Conservation (phyloP, 2,888 invertebrate species). For the Lathronympha strigana region DNA sequence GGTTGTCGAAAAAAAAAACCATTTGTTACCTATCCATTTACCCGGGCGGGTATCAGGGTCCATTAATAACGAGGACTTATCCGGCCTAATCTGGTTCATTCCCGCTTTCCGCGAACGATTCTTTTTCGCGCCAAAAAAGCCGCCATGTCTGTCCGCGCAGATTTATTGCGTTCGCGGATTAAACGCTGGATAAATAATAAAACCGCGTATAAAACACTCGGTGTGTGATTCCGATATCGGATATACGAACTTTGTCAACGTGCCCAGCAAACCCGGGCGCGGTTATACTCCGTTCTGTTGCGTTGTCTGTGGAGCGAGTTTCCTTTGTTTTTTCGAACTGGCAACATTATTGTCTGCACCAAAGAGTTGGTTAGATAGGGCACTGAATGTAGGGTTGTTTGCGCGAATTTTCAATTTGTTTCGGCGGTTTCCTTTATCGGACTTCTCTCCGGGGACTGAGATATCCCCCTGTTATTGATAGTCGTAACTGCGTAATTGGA, state of each 20-base stretch:
- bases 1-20: conserved; percentile 47
- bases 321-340: conserved; percentile 31
- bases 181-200: conserved; percentile 68
- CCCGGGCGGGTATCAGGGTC: conserved; percentile 75
- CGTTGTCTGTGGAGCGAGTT: conserved; percentile 30
- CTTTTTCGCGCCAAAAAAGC: conserved; percentile 78
- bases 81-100: conserved; percentile 80
- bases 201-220: conserved; percentile 49
- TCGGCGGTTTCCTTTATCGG: conserved; percentile 54
- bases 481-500: conserved; percentile 48
- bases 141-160: conserved; percentile 73
- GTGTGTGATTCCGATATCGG: conserved; percentile 41
- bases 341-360: conserved; percentile 28
- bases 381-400: conserved; percentile 61
- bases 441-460: conserved; percentile 50
- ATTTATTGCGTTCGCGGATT: conserved; percentile 78
- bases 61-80: conserved; percentile 82
- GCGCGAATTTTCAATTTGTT: conserved; percentile 72
- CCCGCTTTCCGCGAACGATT: conserved; percentile 81
- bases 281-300: conserved; percentile 9
- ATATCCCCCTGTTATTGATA: conserved; percentile 51
- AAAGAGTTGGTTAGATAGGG: conserved; percentile 38
- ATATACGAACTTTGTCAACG: conserved; percentile 36
- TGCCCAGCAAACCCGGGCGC: conserved; percentile 1
- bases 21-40: conserved; percentile 71